Percentiles rank a stretch among this genome's conserved stretches.
phyloP scores from a whole-genome alignment of 2,113 vertebrate genomes.

The Paramisgurnus dabryanus region DNA sequence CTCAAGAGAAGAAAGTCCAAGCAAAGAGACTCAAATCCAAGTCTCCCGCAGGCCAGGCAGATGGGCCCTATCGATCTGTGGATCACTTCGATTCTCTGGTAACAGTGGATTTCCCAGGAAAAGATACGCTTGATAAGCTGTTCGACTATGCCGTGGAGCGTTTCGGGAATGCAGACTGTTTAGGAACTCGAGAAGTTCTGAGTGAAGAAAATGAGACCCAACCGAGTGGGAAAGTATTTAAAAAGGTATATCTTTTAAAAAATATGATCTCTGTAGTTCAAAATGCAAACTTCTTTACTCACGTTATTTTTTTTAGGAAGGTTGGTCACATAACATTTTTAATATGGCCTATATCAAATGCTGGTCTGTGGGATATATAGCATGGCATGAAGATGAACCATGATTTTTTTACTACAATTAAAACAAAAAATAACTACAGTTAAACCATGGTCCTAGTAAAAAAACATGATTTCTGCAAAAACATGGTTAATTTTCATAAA shows the following conservation, averaged over 20 bases:
- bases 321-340: neutral
- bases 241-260: conserved; percentile 82
- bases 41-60: conserved; percentile 74
- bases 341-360: neutral
- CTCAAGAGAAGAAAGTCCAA: conserved; percentile 81
- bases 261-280: neutral
- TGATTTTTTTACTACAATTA: too few relatives aligned
- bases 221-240: conserved; percentile 93
- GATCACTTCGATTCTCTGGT: conserved; percentile 86
- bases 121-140: conserved; percentile 92
- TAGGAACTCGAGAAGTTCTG: conserved; percentile 88
- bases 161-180: conserved; percentile 82
- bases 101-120: conserved; percentile 86
- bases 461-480: too few relatives aligned
- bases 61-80: conserved; percentile 90
- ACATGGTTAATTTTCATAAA: too few relatives aligned
- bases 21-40: conserved; percentile 89
- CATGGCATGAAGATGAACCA: too few relatives aligned
- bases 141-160: conserved; percentile 84
- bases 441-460: too few relatives aligned
- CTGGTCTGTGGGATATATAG: too few relatives aligned
- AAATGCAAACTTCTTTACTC: neutral
- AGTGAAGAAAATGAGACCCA: conserved; percentile 95
- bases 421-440: too few relatives aligned
- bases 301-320: neutral